These are phyloP conservation scores for Thecocarcelia acutangulata DNA, from an alignment of 2,888 invertebrate species.

Conservation along the genomic window DNA sequence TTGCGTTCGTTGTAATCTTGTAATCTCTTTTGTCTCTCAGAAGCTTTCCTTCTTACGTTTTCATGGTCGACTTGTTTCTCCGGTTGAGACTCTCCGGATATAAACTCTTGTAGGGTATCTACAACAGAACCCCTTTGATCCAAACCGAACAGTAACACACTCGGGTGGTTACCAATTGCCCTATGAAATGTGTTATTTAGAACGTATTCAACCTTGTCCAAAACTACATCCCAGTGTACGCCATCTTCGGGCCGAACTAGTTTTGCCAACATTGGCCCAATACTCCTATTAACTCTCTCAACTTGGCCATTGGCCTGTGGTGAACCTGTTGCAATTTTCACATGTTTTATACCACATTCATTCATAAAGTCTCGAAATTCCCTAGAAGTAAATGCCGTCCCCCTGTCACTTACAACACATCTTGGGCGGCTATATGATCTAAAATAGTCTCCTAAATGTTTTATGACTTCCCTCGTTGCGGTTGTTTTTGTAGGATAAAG, in stretches of 20 bases:
- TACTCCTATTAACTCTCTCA: conserved; percentile 22
- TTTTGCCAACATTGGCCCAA: conserved; percentile 30
- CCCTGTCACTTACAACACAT: conserved; percentile 41
- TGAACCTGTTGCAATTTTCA: conserved; percentile 47
- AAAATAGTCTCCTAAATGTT: too few relatives aligned
- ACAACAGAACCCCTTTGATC: conserved; percentile 21
- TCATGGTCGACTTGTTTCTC: neutral
- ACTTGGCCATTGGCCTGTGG: conserved; percentile 54
- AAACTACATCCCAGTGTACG: too few relatives aligned
- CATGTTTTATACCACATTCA: conserved; percentile 34
- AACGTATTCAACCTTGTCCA: conserved; percentile 43
- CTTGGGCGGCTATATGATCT: conserved; percentile 32
- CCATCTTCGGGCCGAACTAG: too few relatives aligned
- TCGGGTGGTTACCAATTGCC: neutral
- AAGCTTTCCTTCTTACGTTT: conserved; percentile 10
- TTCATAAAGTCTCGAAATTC: too few relatives aligned
- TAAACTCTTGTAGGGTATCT: conserved; percentile 19
- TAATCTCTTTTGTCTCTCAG: neutral
- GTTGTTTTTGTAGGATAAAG: too few relatives aligned
- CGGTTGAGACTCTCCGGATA: neutral
- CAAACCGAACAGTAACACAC: conserved; percentile 13
- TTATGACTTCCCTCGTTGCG: too few relatives aligned
- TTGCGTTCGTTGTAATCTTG: conserved; percentile 51
- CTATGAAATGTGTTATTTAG: conserved; percentile 52
- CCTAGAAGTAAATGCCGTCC: conserved; percentile 43